Conservation (phyloP, 2,113 vertebrate genomes). For the Engraulis encrasicolus region DNA sequence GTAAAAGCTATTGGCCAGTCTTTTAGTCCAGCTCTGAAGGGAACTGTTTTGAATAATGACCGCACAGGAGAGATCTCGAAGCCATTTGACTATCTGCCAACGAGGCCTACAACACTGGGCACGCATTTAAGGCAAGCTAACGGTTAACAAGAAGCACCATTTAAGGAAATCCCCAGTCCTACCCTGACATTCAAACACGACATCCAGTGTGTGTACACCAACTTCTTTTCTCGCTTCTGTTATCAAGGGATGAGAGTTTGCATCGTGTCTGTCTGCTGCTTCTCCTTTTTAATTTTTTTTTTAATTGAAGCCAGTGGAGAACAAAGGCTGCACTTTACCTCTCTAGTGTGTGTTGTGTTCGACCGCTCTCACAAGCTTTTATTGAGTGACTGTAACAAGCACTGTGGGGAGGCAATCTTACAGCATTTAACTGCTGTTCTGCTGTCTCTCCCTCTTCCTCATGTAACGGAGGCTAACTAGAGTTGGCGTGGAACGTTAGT, state of each 20-base stretch:
- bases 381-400: neutral
- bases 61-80: neutral
- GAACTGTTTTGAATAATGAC: conserved; percentile 16
- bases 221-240: neutral
- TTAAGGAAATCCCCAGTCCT: conserved; percentile 31
- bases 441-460: neutral
- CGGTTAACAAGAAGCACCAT: conserved; percentile 27
- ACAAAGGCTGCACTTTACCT: conserved; percentile 28
- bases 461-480: no score
- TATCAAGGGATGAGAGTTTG: conserved; percentile 23
- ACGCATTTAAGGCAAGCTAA: neutral
- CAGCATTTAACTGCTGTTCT: neutral
- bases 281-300: no score
- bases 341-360: neutral
- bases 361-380: conserved; percentile 29
- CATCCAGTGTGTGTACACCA: conserved; percentile 16
- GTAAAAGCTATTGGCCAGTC: no score
- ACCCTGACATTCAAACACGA: conserved; percentile 25
- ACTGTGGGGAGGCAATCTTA: neutral
- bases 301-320: neutral
- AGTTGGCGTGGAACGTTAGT: no score
- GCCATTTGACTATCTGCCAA: conserved; percentile 1
- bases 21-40: no score
- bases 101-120: neutral
- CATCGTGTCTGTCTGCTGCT: neutral